These are phyloP conservation scores for Artibeus jamaicensis DNA, from an alignment of 2,797 vertebrate genomes.

Conservation along the genomic window DNA sequence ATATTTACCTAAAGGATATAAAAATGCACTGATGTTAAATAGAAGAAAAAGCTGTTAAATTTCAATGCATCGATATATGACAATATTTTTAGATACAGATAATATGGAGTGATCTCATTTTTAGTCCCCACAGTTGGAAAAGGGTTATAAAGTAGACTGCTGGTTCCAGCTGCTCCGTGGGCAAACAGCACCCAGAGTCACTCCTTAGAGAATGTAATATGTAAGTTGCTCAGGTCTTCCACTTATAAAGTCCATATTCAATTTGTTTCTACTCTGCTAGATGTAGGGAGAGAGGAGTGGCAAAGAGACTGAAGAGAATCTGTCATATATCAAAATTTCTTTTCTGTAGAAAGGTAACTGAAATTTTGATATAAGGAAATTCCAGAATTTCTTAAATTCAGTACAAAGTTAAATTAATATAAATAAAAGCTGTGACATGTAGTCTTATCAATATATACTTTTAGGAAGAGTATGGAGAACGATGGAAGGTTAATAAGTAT, in stretches of 20 bases:
- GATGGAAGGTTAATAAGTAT: background rate
- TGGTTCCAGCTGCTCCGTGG: background rate
- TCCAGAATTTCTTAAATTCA: background rate
- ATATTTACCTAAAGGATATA: slow-evolving; percentile 20
- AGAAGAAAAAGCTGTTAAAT: slow-evolving; percentile 26
- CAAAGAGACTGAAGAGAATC: background rate
- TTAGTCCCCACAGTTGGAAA: background rate
- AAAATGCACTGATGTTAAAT: slow-evolving; percentile 14
- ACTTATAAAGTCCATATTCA: background rate
- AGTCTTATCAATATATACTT: background rate
- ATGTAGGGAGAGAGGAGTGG: background rate
- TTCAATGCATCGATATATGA: background rate
- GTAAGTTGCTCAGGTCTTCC: background rate
- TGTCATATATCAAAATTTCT: background rate
- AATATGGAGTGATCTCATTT: background rate
- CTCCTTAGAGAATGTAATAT: background rate
- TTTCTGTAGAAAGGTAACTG: background rate
- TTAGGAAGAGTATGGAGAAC: background rate
- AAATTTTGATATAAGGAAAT: background rate
- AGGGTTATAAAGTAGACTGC: background rate
- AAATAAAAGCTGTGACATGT: background rate
- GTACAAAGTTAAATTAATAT: slow-evolving; percentile 8
- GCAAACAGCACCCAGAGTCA: background rate
- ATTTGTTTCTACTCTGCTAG: slow-evolving; percentile 33
- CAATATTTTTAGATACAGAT: slow-evolving; percentile 25